These are phyloP conservation scores for Pristionchus pacificus DNA, from an alignment of 1,140 invertebrate genomes.

Conservation along the genomic window DNA sequence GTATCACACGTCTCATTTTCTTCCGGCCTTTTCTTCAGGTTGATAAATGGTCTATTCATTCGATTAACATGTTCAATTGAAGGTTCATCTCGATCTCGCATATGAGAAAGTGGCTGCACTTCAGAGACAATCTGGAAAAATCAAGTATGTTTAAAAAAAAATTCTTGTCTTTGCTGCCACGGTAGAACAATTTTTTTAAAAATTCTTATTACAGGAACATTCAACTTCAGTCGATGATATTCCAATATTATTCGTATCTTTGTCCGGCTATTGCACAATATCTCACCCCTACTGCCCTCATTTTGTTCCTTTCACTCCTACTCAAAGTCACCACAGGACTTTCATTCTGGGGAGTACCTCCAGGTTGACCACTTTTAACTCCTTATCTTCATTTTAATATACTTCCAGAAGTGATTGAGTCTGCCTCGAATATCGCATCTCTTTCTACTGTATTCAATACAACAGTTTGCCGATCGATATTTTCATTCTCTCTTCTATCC, in stretches of 20 bases:
- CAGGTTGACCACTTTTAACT: background rate
- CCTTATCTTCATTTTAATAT: background rate
- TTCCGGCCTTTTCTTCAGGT: background rate
- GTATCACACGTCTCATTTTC: background rate
- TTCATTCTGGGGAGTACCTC: no score
- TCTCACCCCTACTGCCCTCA: slow-evolving; percentile 13
- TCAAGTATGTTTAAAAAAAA: no score
- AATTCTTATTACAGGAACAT: no score
- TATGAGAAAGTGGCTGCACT: slow-evolving; percentile 26
- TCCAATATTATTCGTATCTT: slow-evolving; percentile 27
- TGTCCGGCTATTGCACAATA: slow-evolving; percentile 19
- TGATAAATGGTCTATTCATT: background rate
- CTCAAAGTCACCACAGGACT: slow-evolving; percentile 28
- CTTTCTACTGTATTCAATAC: slow-evolving; percentile 19
- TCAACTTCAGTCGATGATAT: slow-evolving; percentile 23
- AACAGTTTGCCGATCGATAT: slow-evolving; percentile 14
- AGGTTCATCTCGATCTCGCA: slow-evolving; percentile 24
- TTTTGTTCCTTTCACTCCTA: slow-evolving; percentile 25
- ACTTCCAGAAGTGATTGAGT: slow-evolving; percentile 8
- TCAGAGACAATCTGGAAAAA: slow-evolving; percentile 19
- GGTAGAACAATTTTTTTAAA: no score
- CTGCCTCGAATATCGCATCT: background rate
- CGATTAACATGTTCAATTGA: background rate
- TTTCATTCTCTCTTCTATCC: slow-evolving; percentile 20
- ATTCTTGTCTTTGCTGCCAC: no score